Evolutionary conservation across 1,140 invertebrate genomes (phyloP), one percentile per base, ranked within the genome.

Genomic region (Drosophila ambigua): DNA sequence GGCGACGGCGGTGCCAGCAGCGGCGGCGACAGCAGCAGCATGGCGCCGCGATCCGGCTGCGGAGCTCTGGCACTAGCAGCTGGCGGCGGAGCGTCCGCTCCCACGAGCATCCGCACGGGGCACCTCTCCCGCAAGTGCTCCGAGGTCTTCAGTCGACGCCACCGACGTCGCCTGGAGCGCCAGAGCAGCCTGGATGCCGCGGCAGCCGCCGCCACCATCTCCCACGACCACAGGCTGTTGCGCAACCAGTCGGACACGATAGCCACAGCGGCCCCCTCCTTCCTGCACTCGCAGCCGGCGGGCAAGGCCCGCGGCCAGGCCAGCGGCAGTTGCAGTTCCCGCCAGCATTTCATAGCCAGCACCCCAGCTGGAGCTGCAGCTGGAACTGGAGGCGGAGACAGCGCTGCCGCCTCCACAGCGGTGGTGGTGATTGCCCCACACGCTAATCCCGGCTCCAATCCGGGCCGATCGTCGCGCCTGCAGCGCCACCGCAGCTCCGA

Each of bases 401-500:
- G 8, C 45, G 20, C 8, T 2, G 53, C 3, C 20, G 35, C 51
- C 5, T 48, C 73, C 15, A 35, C 71, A 0, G 55, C 68, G 11
- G 67, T 78, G 8, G 59, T 87, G 15, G 52, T 75, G 4, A 57
- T 82, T 13, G 60, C 82, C 7, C 60, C 81, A 15, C 46, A 44
- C 24, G 9, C 72, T 9, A 52, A 43, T n/a, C 15, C 69, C 28
- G 8, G 41, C 9, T 39, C 9, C 7, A 63, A 65, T 61, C 55
- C 58, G 2, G 46, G 49, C 43, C 83, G 79, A 48, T 64, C 66
- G 7, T 77, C 79, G 5, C 85, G 87, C 7, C 53, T 91, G 35
- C 90, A 91, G 54, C 82, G 90, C 0, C 90, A 91, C 54, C 84
- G 90, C 45, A 91, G 90, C 48, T 91, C 88, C 4, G 90, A 91